Base-by-base conservation (phyloP, 1,140 invertebrate genomes). In the Eurosta solidaginis region DNA sequence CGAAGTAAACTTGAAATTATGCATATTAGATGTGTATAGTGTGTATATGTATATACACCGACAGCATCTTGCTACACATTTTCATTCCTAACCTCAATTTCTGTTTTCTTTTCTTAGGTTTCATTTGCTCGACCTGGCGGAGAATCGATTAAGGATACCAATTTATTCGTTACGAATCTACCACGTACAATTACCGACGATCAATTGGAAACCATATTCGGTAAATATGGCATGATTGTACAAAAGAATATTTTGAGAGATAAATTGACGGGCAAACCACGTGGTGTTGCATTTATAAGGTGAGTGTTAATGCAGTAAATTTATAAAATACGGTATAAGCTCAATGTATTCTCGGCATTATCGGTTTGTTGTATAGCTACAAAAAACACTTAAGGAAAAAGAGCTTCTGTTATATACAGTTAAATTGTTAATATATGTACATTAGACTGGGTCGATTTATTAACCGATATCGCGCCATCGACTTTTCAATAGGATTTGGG, bases 91-190 rank as follows among this genome's bases (percentile, higher is more conserved):
- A 25, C 52, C 12, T 54, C 4, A 54, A 22, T 40, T 25, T 68
- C 22, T 40, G n/a, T 14, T 68, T 3, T 29, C 17, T 74, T 73
- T 73, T 78, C 75, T 0, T 90, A 94, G 90, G 96, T 98, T 33
- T 97, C 96, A 25, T 97, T 95, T 89, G 96, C 96, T 20, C 89
- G 96, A 81, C 96, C 96, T 3, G 94, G 95, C 50, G 94, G 95
- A 20, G 96, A 98, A 79, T 94, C 96, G 77, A 96, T 97, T 80
- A 98, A 98, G 88, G 96, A 97, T 87, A 97, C 96, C 14, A 98
- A 98, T 89, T 90, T 98, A 44, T 98, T 98, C 89, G 93, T 98
- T 74, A 94, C 95, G 77, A 97, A 97, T 90, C 90, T 98, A 79
- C 96, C 96, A 44, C 93, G 94, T 84, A 93, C 93, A 81, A 92